Base-by-base conservation (phyloP, 2,113 vertebrate species). In the Phaethon lepturus region DNA sequence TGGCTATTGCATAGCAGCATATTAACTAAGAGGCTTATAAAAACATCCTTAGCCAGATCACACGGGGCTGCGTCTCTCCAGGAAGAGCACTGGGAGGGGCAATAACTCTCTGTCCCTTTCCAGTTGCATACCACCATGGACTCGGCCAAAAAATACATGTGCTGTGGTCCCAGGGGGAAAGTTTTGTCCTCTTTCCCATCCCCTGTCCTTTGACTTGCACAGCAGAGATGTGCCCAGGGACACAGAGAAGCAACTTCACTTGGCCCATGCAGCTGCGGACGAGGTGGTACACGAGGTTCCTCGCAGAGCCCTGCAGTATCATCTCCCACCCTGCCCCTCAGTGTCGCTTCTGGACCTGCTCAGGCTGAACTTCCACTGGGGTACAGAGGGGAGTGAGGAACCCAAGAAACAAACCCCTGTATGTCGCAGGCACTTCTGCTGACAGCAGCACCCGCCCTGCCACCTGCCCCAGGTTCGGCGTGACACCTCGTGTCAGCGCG, bases 401-500 rank as follows among this genome's bases (percentile, higher is more conserved):
- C 3, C 6, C 1, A 3, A 56, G 44, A 59, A 63, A 50, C 25
- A 62, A 60, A 56, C 2, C 6, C 7, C 40, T 33, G 29, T 42
- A 17, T 1, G 1, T 25, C 7, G 1, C 55, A 78, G 22, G 7
- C 28, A 33, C 7, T 68, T 78, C 9, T 38, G 1, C 16, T 1
- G 4, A 42, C 13, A 33, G 63, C 59, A 58, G 4, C 25, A 68
- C 29, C 59, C 1, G 3, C 19, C 2, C 19, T 31, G n/a, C 25
- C 11, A 2, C 1, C 3, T 58, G 17, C 15, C 23, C n/a, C 67
- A 50, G 11, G 42, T 45, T 62, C 67, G 29, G 28, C 0, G 0
- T 31, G 75, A n/a, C 45, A 47, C 28, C 22, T 73, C 3, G 10
- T 1, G 2, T 25, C 3, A 2, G 42, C 35, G 35, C 1, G 1